A percentile compares a stretch with the other conserved stretches of the same genome.
phyloP scores from a whole-genome alignment of 2,797 vertebrate species.

The Pelodytes ibericus region DNA sequence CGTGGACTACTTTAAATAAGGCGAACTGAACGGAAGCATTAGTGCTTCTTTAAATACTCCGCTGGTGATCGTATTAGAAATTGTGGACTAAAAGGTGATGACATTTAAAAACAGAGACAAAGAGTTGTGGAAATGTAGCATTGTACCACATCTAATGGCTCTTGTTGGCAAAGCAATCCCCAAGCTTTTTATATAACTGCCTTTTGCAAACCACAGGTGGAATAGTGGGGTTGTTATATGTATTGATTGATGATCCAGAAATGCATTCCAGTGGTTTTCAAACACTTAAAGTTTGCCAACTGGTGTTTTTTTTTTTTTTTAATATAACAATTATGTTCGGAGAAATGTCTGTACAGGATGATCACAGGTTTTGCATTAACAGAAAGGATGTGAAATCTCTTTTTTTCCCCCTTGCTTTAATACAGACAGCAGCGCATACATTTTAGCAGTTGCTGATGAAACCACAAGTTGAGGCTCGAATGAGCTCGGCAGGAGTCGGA shows the following conservation, averaged over 20 bases:
- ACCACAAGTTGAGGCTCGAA: conserved; percentile 12
- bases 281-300: background rate
- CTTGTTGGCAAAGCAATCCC: background rate
- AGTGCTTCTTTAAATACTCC: no score
- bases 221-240: background rate
- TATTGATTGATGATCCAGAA: background rate
- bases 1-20: no score
- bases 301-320: no score
- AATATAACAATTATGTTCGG: background rate
- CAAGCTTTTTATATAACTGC: background rate
- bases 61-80: no score
- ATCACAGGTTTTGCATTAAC: background rate
- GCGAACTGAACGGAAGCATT: no score
- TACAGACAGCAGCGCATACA: background rate
- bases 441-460: conserved; percentile 20
- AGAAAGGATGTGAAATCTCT: background rate
- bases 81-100: no score
- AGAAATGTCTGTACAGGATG: background rate
- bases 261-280: background rate
- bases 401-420: background rate
- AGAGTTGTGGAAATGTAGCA: background rate
- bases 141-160: background rate
- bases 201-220: background rate
- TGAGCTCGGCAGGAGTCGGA: conserved; percentile 12
- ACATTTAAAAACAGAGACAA: background rate